Conservation (phyloP, 2,888 invertebrate species). For the Auanema sp. region DNA sequence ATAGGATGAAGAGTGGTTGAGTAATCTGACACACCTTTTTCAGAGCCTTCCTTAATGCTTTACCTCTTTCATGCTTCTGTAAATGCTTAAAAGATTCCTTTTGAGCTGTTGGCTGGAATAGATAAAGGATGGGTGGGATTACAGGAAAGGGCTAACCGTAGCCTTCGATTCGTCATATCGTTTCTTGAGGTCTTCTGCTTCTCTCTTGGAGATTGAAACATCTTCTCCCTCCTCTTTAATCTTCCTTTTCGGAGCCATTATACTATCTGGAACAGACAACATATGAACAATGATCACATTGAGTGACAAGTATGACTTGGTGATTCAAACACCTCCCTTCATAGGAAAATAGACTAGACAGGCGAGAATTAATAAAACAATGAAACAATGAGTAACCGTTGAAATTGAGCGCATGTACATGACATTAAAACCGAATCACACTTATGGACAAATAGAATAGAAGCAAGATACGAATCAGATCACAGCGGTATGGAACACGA, state of each 20-base stretch:
- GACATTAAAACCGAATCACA: conserved; percentile 10
- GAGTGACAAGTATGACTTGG: no score
- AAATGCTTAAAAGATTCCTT: conserved; percentile 41
- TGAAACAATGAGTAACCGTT: conserved; percentile 2
- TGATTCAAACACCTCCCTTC: no score
- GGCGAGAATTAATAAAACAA: background rate
- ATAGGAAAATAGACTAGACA: no score
- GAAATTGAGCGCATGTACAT: conserved; percentile 1
- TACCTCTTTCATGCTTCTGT: conserved; percentile 39
- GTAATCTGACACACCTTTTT: conserved; percentile 21
- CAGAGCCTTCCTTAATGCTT: conserved; percentile 34
- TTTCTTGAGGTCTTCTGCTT: background rate
- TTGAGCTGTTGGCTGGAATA: conserved; percentile 23
- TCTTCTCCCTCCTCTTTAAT: no score
- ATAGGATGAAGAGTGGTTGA: background rate
- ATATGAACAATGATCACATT: no score
- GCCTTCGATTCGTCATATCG: background rate
- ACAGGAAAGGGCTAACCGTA: no score
- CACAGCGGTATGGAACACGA: background rate
- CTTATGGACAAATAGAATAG: background rate
- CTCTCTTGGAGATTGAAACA: no score
- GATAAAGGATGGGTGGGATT: background rate
- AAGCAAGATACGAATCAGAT: conserved; percentile 4
- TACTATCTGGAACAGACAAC: no score
- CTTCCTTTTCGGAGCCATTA: no score